These are phyloP conservation scores for Luffia ferchaultella DNA, from an alignment of 2,888 invertebrate species.

Conservation along the genomic window DNA sequence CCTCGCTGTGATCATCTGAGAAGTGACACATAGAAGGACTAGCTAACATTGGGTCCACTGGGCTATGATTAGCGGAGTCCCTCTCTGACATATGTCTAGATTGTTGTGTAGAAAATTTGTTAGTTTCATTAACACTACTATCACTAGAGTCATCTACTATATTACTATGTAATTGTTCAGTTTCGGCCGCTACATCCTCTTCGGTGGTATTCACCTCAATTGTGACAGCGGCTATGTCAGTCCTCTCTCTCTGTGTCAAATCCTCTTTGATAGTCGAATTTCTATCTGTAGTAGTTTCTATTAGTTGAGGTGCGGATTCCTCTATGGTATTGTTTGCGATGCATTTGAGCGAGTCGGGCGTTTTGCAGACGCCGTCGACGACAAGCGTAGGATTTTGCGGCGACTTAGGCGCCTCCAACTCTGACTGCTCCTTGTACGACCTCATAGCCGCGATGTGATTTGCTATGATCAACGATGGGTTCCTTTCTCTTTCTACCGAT, in stretches of 20 bases:
- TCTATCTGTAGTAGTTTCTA: constrained; percentile 1
- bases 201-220: constrained; percentile 27
- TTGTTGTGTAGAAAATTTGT: constrained; percentile 42
- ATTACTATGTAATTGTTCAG: constrained; percentile 36
- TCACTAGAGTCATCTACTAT: constrained; percentile 37
- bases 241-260: constrained; percentile 23
- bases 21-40: constrained; percentile 74
- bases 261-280: neutral
- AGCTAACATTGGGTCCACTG: constrained; percentile 74
- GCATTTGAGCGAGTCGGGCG: neutral
- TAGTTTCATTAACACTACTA: constrained; percentile 24
- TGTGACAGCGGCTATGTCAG: constrained; percentile 26
- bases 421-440: neutral
- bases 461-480: constrained; percentile 26
- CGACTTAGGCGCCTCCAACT: neutral
- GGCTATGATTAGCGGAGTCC: constrained; percentile 83
- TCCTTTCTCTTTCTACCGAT: constrained; percentile 50
- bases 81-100: constrained; percentile 54
- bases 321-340: neutral
- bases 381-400: neutral
- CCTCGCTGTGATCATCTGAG: constrained; percentile 75
- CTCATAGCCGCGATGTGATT: constrained; percentile 22
- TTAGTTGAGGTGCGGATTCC: neutral
- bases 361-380: neutral
- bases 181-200: constrained; percentile 27